Percentiles rank a stretch among this genome's conserved stretches.
Evolutionary conservation across 1,140 invertebrate species (phyloP).

Genomic region (Zaprionus vittiger): DNA sequence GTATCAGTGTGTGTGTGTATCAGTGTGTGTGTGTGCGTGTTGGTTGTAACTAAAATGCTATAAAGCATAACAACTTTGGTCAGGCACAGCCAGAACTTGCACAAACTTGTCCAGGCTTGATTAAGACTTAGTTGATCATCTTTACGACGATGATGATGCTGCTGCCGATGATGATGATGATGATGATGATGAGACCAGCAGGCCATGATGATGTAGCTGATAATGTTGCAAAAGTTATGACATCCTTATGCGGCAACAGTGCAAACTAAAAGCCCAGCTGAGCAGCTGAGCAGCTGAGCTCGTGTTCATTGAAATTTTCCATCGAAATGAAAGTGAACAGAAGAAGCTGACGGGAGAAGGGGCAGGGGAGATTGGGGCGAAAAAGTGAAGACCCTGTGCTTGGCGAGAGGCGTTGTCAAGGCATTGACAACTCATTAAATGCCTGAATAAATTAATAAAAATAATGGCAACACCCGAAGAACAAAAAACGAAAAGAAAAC

Average conservation of each 20-base stretch:
- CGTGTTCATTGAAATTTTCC: conserved; percentile 31
- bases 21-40: conserved; percentile 15
- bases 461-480: neutral
- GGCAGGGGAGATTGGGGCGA: too few species aligned
- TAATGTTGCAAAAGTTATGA: conserved; percentile 16
- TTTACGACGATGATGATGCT: conserved; percentile 17
- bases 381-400: neutral
- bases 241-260: neutral
- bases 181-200: conserved; percentile 14
- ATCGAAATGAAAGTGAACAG: conserved; percentile 13
- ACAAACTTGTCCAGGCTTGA: conserved; percentile 48
- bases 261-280: conserved; percentile 3
- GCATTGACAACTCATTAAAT: conserved; percentile 32
- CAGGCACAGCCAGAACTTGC: neutral
- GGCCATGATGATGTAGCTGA: neutral
- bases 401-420: conserved; percentile 18
- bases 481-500: neutral
- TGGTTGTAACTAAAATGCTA: conserved; percentile 40
- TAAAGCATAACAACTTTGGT: conserved; percentile 60
- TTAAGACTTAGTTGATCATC: conserved; percentile 55
- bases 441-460: conserved; percentile 15
- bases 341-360: too few species aligned
- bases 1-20: conserved; percentile 6
- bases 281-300: neutral
- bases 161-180: neutral